Evolutionary conservation across 2,888 invertebrate species (phyloP).

Genomic region (Napeogenes sylphis): DNA sequence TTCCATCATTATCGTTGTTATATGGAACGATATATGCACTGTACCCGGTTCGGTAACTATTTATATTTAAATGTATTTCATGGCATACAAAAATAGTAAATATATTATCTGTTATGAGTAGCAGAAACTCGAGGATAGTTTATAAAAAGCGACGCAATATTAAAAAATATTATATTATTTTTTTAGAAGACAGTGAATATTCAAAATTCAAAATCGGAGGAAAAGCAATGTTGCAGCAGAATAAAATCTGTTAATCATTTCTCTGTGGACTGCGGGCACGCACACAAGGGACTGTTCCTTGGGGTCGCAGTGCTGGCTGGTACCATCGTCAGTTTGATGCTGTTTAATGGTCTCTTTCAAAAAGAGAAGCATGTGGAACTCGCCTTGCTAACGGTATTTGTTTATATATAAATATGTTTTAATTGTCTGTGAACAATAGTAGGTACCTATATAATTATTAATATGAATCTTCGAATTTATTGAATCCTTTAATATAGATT

Average conservation of each 20-base stretch:
- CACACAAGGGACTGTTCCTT: constrained; percentile 82
- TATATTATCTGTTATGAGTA: no score
- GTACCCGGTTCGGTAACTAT: constrained; percentile 66
- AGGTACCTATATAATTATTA: no score
- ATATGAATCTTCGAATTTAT: no score
- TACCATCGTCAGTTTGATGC: constrained; percentile 83
- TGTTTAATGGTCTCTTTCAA: constrained; percentile 82
- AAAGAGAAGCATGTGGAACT: constrained; percentile 72
- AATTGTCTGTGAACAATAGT: neutral
- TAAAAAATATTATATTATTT: no score
- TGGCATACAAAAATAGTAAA: neutral
- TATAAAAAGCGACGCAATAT: no score
- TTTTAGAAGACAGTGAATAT: constrained; percentile 35
- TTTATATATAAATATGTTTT: neutral
- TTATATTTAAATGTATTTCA: constrained; percentile 3
- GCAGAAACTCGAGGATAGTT: no score
- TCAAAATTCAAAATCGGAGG: constrained; percentile 35
- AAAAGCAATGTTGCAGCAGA: constrained; percentile 49
- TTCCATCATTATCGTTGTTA: constrained; percentile 86
- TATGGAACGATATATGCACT: constrained; percentile 86
- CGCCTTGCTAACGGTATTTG: constrained; percentile 78
- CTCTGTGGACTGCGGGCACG: constrained; percentile 85
- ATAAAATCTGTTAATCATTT: constrained; percentile 74
- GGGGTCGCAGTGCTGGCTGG: constrained; percentile 82
- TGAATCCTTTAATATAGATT: neutral